phyloP scores from a whole-genome alignment of 2,888 invertebrate genomes.

The Stegana nigrithorax region DNA sequence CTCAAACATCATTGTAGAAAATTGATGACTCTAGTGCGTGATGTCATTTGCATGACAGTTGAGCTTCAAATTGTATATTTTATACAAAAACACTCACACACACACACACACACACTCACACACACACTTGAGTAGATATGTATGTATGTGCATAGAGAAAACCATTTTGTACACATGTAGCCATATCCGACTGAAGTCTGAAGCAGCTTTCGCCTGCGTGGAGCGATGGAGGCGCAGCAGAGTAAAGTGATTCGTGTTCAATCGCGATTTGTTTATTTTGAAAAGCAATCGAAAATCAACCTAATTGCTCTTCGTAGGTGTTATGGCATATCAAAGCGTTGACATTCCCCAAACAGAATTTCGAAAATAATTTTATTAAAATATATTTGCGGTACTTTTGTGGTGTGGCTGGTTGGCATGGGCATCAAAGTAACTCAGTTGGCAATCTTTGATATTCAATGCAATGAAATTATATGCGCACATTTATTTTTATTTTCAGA shows the following conservation, averaged over 20 bases:
- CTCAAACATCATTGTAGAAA: conserved; percentile 29
- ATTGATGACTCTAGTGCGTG: conserved; percentile 61
- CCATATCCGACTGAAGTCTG: too few relatives aligned
- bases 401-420: too few relatives aligned
- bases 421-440: too few relatives aligned
- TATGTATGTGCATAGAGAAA: conserved; percentile 13
- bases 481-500: too few relatives aligned
- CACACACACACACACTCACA: not conserved
- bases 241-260: not conserved
- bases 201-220: too few relatives aligned
- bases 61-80: conserved; percentile 35
- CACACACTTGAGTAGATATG: conserved; percentile 11
- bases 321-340: conserved; percentile 13
- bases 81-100: conserved; percentile 16
- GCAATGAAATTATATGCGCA: too few relatives aligned
- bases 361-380: too few relatives aligned
- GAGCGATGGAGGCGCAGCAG: too few relatives aligned
- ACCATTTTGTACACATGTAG: conserved; percentile 17
- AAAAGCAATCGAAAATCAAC: not conserved
- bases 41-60: conserved; percentile 58
- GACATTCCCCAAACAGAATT: too few relatives aligned
- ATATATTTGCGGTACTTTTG: too few relatives aligned
- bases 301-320: conserved; percentile 16
- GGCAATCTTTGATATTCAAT: too few relatives aligned
- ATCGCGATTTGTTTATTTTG: conserved; percentile 3